Conservation (phyloP, 2,113 vertebrate species). For the Uria lomvia region DNA sequence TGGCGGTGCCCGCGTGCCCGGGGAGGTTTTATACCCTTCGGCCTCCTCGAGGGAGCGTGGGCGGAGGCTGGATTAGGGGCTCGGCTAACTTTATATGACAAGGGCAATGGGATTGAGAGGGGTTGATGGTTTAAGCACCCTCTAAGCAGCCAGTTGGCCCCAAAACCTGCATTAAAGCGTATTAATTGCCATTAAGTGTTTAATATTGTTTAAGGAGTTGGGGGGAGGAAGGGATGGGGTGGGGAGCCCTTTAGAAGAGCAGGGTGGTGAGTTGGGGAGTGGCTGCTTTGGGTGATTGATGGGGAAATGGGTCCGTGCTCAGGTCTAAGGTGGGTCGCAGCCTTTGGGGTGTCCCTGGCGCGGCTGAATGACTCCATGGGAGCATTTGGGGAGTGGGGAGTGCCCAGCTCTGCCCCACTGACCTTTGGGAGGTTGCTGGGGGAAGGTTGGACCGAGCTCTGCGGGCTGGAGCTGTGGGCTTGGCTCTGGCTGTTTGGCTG, state of each 20-base stretch:
- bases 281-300: neutral
- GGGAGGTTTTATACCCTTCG: conserved; percentile 65
- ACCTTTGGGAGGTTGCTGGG: neutral
- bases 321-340: neutral
- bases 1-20: neutral
- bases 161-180: conserved; percentile 66
- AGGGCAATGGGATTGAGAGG: conserved; percentile 69
- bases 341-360: neutral
- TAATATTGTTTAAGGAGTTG: conserved; percentile 61
- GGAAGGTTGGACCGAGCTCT: neutral
- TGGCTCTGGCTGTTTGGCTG: neutral
- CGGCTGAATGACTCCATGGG: accelerated
- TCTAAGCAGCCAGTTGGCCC: conserved; percentile 68
- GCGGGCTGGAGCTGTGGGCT: neutral
- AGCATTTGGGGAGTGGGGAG: neutral
- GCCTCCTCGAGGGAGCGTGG: neutral
- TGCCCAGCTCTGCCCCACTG: neutral
- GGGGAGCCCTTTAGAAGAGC: conserved; percentile 2
- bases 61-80: conserved; percentile 60
- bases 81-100: conserved; percentile 62
- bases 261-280: neutral
- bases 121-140: conserved; percentile 67
- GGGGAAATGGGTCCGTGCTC: neutral
- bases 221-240: neutral
- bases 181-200: conserved; percentile 72